Evolutionary conservation across 1,140 invertebrate species (phyloP).

Genomic region (Cataglyphis hispanica): DNA sequence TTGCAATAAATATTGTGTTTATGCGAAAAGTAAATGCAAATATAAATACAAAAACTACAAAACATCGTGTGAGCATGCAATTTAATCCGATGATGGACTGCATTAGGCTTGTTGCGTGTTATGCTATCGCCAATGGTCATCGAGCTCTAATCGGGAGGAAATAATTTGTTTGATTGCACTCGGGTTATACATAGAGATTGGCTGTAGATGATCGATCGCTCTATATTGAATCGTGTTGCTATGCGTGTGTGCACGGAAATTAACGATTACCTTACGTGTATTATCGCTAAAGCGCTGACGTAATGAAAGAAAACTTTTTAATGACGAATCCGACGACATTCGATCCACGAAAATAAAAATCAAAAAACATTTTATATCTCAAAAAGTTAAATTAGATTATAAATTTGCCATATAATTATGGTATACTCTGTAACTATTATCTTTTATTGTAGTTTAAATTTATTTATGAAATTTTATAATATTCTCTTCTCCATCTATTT

Average conservation of each 20-base stretch:
- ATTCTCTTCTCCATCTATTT: neutral
- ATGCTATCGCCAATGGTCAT: conserved; percentile 47
- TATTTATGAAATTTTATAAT: neutral
- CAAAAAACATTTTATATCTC: neutral
- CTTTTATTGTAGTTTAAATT: conserved; percentile 5
- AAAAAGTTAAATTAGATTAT: neutral
- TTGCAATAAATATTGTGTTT: neutral
- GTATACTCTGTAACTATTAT: neutral
- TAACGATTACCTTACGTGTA: conserved; percentile 41
- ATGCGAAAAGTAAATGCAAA: conserved; percentile 53
- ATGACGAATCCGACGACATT: neutral
- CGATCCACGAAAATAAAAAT: neutral
- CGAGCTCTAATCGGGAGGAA: conserved; percentile 79
- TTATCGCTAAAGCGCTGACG: conserved; percentile 34
- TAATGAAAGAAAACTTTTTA: conserved; percentile 9
- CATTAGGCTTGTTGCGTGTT: conserved; percentile 27
- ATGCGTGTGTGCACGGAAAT: conserved; percentile 39
- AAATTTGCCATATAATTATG: neutral
- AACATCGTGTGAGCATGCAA: conserved; percentile 44
- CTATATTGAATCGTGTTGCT: conserved; percentile 49
- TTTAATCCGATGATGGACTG: conserved; percentile 66
- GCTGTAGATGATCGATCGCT: conserved; percentile 77
- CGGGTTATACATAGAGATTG: conserved; percentile 71
- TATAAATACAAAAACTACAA: conserved; percentile 5
- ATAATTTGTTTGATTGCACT: conserved; percentile 81